Evolutionary conservation across 2,797 vertebrate genomes (phyloP).

Genomic region (Salmo trutta): DNA sequence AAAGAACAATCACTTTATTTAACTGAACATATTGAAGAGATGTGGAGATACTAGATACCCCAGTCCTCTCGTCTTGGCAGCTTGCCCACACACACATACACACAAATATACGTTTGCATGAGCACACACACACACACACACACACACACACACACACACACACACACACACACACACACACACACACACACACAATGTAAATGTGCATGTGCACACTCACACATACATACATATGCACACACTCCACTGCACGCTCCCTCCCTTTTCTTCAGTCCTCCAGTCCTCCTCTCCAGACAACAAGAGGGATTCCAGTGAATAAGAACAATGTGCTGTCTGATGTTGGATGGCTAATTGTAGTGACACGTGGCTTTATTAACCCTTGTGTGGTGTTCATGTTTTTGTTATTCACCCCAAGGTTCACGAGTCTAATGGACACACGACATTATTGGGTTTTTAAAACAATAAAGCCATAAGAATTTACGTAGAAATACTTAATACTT

Average conservation of each 20-base stretch:
- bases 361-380: conserved; percentile 72
- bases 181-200: conserved; percentile 9
- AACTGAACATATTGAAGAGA: conserved; percentile 81
- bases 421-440: too few species aligned
- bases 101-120: not conserved
- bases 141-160: conserved; percentile 18
- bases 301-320: conserved; percentile 60
- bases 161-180: conserved; percentile 25
- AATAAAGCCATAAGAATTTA: too few species aligned
- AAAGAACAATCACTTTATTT: conserved; percentile 95
- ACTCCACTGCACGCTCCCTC: conserved; percentile 47
- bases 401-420: not conserved
- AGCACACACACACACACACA: conserved; percentile 24
- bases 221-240: conserved; percentile 27
- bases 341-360: conserved; percentile 78
- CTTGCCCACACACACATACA: conserved; percentile 30
- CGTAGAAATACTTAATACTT: too few species aligned
- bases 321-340: conserved; percentile 80
- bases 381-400: conserved; percentile 8
- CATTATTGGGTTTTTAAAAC: too few species aligned
- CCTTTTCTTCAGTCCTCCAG: conserved; percentile 57
- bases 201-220: conserved; percentile 15
- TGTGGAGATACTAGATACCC: conserved; percentile 72
- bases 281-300: conserved; percentile 55
- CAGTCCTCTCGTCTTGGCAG: conserved; percentile 41